A percentile compares a stretch with the other conserved stretches of the same genome.
phyloP scores from a whole-genome alignment of 2,888 invertebrate species.

The Anthophora plumipes region DNA sequence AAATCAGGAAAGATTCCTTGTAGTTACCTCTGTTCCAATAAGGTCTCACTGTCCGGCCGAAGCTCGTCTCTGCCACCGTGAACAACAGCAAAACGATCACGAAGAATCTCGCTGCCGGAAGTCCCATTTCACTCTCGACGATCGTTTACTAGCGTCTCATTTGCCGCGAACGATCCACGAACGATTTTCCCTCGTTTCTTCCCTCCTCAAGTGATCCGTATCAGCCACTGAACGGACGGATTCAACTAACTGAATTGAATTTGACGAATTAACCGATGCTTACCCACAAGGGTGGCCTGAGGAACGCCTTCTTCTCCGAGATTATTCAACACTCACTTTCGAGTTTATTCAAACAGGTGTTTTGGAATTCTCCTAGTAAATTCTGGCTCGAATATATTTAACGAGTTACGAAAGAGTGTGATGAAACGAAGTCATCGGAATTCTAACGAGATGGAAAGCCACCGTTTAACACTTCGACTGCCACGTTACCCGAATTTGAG shows the following conservation, averaged over 20 bases:
- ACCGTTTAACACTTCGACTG: no score
- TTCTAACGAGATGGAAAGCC: no score
- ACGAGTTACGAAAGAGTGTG: no score
- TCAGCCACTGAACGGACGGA: not conserved
- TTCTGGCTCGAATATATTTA: no score
- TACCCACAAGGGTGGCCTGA: not conserved
- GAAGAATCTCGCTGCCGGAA: conserved; percentile 62
- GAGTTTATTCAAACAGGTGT: not conserved
- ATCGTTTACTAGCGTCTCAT: conserved; percentile 64
- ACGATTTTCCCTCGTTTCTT: not conserved
- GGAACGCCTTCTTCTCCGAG: conserved; percentile 10
- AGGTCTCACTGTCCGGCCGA: conserved; percentile 63
- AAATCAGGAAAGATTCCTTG: conserved; percentile 16
- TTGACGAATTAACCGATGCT: not conserved
- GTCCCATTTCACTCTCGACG: conserved; percentile 69
- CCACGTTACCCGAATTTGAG: no score
- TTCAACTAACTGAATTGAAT: conserved; percentile 17
- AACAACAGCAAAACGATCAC: conserved; percentile 68
- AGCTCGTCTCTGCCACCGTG: conserved; percentile 56
- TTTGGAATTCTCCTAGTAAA: not conserved
- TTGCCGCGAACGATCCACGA: conserved; percentile 36
- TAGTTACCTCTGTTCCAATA: conserved; percentile 72
- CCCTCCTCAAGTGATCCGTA: not conserved
- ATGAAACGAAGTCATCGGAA: no score
- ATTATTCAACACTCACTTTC: not conserved